These are phyloP conservation scores for Fragum sueziense DNA, from an alignment of 2,888 invertebrate species.

Conservation along the genomic window DNA sequence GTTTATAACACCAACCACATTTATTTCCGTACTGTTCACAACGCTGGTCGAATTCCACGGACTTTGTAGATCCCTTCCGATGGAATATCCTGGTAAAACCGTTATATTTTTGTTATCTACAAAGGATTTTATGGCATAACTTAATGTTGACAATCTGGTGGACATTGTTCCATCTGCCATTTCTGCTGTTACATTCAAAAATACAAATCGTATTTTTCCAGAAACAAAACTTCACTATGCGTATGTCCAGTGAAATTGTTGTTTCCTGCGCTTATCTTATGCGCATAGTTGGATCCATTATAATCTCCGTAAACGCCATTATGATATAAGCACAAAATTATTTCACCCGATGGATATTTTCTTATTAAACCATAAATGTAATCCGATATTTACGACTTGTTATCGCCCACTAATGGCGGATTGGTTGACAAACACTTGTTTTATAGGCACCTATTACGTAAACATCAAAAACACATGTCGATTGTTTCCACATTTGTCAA, in stretches of 20 bases:
- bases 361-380: no score
- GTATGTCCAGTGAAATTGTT: no score
- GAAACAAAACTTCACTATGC: no score
- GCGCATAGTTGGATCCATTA: no score
- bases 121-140: neutral
- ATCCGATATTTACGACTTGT: no score
- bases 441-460: neutral
- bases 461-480: neutral
- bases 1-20: neutral
- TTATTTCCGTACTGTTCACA: neutral
- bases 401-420: neutral
- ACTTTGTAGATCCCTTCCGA: neutral
- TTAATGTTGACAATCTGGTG: neutral
- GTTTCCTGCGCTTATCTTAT: no score
- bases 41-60: neutral
- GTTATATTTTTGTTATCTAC: neutral
- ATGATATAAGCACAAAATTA: no score
- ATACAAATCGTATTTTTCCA: no score
- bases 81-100: neutral
- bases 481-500: neutral
- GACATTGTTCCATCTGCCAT: neutral
- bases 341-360: no score
- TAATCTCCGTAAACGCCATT: no score
- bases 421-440: neutral
- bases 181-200: no score